These are phyloP conservation scores for Agelaius phoeniceus DNA, from an alignment of 2,113 vertebrate species.

Conservation along the genomic window DNA sequence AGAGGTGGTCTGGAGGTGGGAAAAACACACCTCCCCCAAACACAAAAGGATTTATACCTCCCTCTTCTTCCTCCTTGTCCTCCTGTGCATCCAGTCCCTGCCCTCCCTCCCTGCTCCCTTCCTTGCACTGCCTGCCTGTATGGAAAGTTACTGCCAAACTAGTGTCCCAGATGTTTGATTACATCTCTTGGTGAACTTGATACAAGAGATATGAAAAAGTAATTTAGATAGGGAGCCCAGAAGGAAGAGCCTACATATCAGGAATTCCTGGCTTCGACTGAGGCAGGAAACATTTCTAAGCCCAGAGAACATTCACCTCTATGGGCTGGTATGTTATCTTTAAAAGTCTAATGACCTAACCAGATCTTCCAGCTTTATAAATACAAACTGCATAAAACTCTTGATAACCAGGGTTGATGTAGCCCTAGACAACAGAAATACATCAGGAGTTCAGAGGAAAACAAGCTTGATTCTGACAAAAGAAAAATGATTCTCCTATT, in stretches of 20 bases:
- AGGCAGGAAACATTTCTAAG: neutral
- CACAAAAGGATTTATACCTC: neutral
- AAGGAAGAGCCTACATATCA: neutral
- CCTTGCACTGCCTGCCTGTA: neutral
- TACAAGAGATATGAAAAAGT: neutral
- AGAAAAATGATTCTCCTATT: neutral
- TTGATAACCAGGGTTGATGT: neutral
- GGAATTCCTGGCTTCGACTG: neutral
- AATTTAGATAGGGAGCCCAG: neutral
- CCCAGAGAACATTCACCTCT: neutral
- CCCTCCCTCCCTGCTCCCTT: neutral
- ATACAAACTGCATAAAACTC: neutral
- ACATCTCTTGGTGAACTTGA: constrained; percentile 1
- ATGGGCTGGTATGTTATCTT: neutral
- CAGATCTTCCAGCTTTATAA: neutral
- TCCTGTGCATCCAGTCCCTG: neutral
- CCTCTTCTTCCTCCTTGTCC: neutral
- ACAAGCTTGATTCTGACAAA: neutral
- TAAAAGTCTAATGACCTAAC: neutral
- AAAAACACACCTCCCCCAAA: neutral
- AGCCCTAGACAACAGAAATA: neutral
- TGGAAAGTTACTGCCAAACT: neutral
- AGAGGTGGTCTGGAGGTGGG: neutral
- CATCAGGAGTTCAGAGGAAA: neutral
- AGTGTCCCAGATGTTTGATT: neutral